Evolutionary conservation across 2,113 vertebrate genomes (phyloP), one percentile per base, ranked within the genome.

Genomic region (Rallus limicola): DNA sequence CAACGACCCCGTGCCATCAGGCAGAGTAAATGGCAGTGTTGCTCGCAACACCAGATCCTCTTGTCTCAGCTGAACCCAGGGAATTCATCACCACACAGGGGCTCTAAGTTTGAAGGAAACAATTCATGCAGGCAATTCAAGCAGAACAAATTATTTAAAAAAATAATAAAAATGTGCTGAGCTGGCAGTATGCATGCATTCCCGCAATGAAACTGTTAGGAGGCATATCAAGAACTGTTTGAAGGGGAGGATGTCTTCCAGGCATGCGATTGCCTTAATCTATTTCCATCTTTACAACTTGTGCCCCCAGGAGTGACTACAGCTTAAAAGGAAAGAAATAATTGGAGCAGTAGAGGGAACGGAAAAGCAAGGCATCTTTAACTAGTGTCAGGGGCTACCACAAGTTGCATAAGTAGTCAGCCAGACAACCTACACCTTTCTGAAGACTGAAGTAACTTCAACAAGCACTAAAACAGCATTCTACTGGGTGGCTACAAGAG

Each of bases 191-290:
- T 86, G 78, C 1, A 0, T 63, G 42, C 64, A 83, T 83, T 34
- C 76, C 82, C 56, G 65, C 62, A 92, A 88, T 9, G 42, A 95
- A 84, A 34, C 38, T 88, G 65, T 93, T 96, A 85, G 83, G 58
- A 95, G 28, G 53, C 72, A 79, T 88, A 88, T 78, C 48, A 59
- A 92, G 86, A 92, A 88, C 48, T 33, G 76, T 96, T 86, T 88
- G 69, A 95, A 92, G 65, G 55, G 69, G 48, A 88, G 69, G 58
- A 91, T 96, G 83, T 94, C 90, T 97, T 95, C 82, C 58, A 96
- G 93, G 79, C 94, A 71, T 68, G 44, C 34, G 75, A 24, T 34
- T 93, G 69, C 52, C 95, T 95, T 95, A 33, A 69, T 85, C 78
- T 95, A 42, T 69, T 94, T 91, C 90, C 59, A 44, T 88, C 82